Evolutionary conservation across 2,888 invertebrate species (phyloP).

Genomic region (Rosalia funebris): DNA sequence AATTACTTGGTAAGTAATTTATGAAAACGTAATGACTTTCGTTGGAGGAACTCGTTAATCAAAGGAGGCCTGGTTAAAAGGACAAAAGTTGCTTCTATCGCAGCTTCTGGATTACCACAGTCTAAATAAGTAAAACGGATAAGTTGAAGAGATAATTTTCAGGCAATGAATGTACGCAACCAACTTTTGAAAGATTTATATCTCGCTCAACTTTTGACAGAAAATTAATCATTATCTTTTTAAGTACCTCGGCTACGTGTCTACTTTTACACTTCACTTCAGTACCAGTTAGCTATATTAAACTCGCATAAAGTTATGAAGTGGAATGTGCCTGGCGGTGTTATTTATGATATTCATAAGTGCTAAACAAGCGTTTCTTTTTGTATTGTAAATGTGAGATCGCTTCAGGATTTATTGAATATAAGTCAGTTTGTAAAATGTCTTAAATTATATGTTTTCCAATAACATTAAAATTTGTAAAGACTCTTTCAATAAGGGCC

Average conservation of each 20-base stretch:
- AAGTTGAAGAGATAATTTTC: conserved; percentile 36
- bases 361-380: conserved; percentile 30
- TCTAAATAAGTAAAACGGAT: conserved; percentile 48
- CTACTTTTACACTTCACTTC: conserved; percentile 51
- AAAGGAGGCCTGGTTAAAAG: conserved; percentile 51
- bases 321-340: conserved; percentile 27
- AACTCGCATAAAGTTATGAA: conserved; percentile 34
- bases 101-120: conserved; percentile 48
- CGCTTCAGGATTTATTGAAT: conserved; percentile 3
- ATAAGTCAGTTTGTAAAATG: background rate
- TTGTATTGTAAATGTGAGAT: background rate
- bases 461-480: no score
- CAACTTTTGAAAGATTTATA: conserved; percentile 49
- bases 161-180: conserved; percentile 27
- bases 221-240: conserved; percentile 54
- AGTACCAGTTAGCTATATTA: conserved; percentile 34
- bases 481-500: no score
- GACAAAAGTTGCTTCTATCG: conserved; percentile 53
- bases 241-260: conserved; percentile 49
- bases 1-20: conserved; percentile 56
- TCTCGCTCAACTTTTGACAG: conserved; percentile 51
- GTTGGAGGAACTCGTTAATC: conserved; percentile 58
- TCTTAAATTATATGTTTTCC: no score
- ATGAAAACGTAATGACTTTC: conserved; percentile 59
- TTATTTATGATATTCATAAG: conserved; percentile 44